Conservation (phyloP, 2,797 vertebrate genomes). For the Falco cherrug region DNA sequence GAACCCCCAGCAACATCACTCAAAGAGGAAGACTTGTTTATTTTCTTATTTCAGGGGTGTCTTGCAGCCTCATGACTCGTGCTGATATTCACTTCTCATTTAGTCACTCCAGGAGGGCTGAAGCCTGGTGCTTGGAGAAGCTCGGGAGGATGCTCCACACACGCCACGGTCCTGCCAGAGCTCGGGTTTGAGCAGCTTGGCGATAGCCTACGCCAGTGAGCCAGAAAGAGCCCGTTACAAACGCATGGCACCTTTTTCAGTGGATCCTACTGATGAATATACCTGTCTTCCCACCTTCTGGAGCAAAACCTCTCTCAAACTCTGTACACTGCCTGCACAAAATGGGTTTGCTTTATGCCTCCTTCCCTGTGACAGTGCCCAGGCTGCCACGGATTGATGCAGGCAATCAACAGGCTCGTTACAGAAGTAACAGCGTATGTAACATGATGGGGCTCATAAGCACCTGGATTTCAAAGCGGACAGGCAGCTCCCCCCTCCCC, state of each 20-base stretch:
- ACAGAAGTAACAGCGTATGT: no score
- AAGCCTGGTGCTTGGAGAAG: background rate
- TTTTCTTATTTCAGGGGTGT: background rate
- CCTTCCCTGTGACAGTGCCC: background rate
- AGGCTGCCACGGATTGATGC: no score
- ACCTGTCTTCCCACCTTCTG: background rate
- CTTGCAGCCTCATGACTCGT: background rate
- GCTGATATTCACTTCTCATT: no score
- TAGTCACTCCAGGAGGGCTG: background rate
- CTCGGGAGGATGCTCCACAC: background rate
- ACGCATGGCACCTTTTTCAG: background rate
- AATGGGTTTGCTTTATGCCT: background rate
- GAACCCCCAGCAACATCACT: background rate
- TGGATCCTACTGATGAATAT: background rate
- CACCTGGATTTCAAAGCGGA: background rate
- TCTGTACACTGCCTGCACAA: background rate
- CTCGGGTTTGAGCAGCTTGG: background rate
- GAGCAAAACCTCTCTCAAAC: background rate
- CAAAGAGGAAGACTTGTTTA: background rate
- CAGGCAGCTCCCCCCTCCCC: background rate
- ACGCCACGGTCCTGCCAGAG: rapidly evolving
- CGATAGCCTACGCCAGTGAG: rapidly evolving
- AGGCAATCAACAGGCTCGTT: background rate
- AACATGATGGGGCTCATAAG: rapidly evolving
- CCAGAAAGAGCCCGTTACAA: background rate